Conservation (phyloP, 2,888 invertebrate genomes). For the Andrena bucephala region DNA sequence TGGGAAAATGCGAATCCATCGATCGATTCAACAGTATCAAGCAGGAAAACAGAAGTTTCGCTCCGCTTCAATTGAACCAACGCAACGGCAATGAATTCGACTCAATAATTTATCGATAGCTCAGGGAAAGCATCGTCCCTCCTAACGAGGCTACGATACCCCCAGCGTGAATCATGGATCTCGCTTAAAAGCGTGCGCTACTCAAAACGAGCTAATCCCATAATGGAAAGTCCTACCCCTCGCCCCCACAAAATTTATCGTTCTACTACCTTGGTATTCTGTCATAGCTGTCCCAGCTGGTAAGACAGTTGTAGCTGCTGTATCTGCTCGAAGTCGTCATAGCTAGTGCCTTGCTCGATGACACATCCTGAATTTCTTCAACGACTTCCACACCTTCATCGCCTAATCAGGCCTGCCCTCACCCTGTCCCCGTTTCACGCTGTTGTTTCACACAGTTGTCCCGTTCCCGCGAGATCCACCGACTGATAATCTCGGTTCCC, state of each 20-base stretch:
- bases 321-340: constrained; percentile 92
- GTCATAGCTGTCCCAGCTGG: constrained; percentile 96
- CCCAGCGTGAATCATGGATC: constrained; percentile 26
- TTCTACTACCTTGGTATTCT: constrained; percentile 93
- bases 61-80: too few species aligned
- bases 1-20: neutral
- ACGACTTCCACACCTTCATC: constrained; percentile 10
- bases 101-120: constrained; percentile 30
- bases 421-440: neutral
- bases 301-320: constrained; percentile 95
- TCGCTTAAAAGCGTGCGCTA: constrained; percentile 22
- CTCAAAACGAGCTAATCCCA: constrained; percentile 39
- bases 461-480: neutral
- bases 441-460: neutral
- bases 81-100: neutral
- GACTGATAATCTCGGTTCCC: neutral
- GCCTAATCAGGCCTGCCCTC: neutral
- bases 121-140: constrained; percentile 9
- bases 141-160: constrained; percentile 19
- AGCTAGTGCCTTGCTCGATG: constrained; percentile 72
- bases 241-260: constrained; percentile 18
- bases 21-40: neutral
- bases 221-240: constrained; percentile 35
- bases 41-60: neutral
- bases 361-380: constrained; percentile 52